Conservation (phyloP, 2,797 vertebrate genomes). For the Todus mexicanus region DNA sequence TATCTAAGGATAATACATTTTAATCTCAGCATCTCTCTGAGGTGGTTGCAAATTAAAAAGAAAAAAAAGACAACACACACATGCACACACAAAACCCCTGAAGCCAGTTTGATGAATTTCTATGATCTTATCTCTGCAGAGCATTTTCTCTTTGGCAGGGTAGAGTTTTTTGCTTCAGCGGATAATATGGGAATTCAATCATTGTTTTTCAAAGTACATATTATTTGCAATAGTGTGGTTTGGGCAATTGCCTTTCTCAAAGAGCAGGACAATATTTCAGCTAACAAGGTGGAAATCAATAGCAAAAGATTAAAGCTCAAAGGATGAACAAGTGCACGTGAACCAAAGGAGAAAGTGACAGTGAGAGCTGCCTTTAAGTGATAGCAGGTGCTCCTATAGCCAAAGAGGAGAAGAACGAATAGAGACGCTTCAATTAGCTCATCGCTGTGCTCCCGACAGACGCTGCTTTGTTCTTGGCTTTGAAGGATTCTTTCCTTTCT, state of each 20-base stretch:
- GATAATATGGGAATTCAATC: slow-evolving; percentile 58
- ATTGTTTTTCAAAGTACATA: slow-evolving; percentile 60
- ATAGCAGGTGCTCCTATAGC: slow-evolving; percentile 15
- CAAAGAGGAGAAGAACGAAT: not conserved
- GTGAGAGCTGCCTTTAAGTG: slow-evolving; percentile 50
- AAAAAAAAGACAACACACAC: not conserved
- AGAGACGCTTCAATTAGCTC: slow-evolving; percentile 35
- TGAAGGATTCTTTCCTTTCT: slow-evolving; percentile 41
- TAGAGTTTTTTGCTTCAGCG: not conserved
- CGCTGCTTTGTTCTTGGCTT: slow-evolving; percentile 41
- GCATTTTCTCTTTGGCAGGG: not conserved
- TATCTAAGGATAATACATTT: not conserved
- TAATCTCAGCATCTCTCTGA: not conserved
- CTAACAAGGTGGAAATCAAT: slow-evolving; percentile 66
- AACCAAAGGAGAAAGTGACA: slow-evolving; percentile 12
- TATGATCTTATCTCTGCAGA: slow-evolving; percentile 16
- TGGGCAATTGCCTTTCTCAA: slow-evolving; percentile 33
- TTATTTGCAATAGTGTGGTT: slow-evolving; percentile 44
- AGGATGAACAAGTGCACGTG: slow-evolving; percentile 37
- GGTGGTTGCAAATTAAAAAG: not conserved
- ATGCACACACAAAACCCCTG: not conserved
- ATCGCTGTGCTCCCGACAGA: not conserved
- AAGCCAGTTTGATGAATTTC: slow-evolving; percentile 39
- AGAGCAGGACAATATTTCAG: slow-evolving; percentile 51
- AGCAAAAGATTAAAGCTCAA: slow-evolving; percentile 66